Conservation (phyloP, 2,888 invertebrate species). For the Polymixis lichenea region DNA sequence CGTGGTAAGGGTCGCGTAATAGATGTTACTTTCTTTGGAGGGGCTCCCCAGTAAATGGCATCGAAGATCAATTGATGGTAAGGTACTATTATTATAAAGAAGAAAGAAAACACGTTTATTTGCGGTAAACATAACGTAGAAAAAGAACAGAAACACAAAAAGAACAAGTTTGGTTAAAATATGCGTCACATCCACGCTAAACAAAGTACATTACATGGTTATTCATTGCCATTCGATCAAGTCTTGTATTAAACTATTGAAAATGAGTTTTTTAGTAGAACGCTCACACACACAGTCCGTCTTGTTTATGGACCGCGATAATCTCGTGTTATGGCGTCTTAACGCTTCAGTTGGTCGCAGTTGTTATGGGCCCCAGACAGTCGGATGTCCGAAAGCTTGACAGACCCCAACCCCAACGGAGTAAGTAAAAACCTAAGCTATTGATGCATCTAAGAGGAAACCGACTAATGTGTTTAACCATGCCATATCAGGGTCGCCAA, state of each 20-base stretch:
- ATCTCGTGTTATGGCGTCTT: neutral
- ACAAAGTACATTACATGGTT: neutral
- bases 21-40: constrained; percentile 52
- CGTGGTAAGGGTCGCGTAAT: constrained; percentile 70
- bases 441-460: constrained; percentile 30
- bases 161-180: too few relatives aligned
- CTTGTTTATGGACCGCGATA: neutral
- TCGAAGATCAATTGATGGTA: constrained; percentile 1
- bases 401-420: constrained; percentile 16
- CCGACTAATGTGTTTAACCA: constrained; percentile 20
- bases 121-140: too few relatives aligned
- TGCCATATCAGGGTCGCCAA: constrained; percentile 63
- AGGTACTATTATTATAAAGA: neutral
- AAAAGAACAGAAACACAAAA: too few relatives aligned
- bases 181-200: too few relatives aligned
- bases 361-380: neutral
- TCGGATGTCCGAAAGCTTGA: constrained; percentile 27
- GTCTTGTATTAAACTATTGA: neutral
- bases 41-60: constrained; percentile 8
- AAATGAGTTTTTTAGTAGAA: neutral
- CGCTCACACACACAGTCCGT: neutral
- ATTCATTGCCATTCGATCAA: neutral
- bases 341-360: neutral
- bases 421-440: constrained; percentile 13
- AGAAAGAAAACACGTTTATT: too few relatives aligned